A percentile compares a stretch with the other conserved stretches of the same genome.
Conservation (phyloP, 2,888 invertebrate genomes). For the Epistrophe eligans region DNA sequence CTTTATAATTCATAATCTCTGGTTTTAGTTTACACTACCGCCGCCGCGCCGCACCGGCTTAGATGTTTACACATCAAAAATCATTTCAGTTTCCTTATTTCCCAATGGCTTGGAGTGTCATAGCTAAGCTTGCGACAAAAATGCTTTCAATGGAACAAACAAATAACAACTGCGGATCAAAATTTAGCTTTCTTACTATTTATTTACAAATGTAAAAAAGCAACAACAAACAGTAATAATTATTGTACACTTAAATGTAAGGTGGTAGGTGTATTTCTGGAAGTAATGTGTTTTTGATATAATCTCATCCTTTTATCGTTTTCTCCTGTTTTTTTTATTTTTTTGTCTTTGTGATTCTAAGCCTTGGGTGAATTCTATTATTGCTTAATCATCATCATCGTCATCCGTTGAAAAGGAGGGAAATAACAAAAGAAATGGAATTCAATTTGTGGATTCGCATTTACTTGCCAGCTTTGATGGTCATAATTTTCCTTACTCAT, state of each 20-base stretch:
- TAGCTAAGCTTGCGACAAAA: too few species aligned
- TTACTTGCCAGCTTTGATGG: constrained; percentile 69
- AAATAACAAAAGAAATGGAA: constrained; percentile 64
- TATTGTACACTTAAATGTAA: background rate
- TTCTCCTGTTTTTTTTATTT: background rate
- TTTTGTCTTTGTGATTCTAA: background rate
- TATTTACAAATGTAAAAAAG: background rate
- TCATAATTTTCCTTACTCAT: constrained; percentile 53
- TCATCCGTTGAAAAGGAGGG: constrained; percentile 1
- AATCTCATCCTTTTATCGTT: background rate
- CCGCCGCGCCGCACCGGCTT: too few species aligned
- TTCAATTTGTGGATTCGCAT: constrained; percentile 74
- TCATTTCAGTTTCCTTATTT: too few species aligned
- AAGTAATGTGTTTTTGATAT: background rate
- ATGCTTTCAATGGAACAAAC: background rate
- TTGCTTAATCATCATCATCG: constrained; percentile 60
- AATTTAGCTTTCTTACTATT: background rate
- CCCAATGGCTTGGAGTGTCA: too few species aligned
- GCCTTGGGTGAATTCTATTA: constrained; percentile 12
- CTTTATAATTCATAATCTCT: too few species aligned
- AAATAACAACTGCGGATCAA: background rate
- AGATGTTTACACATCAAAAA: too few species aligned
- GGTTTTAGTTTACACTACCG: too few species aligned
- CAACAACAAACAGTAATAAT: background rate
- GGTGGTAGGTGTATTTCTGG: background rate